Conservation (phyloP, 2,797 vertebrate genomes). For the Cyprinodon diabolis region DNA sequence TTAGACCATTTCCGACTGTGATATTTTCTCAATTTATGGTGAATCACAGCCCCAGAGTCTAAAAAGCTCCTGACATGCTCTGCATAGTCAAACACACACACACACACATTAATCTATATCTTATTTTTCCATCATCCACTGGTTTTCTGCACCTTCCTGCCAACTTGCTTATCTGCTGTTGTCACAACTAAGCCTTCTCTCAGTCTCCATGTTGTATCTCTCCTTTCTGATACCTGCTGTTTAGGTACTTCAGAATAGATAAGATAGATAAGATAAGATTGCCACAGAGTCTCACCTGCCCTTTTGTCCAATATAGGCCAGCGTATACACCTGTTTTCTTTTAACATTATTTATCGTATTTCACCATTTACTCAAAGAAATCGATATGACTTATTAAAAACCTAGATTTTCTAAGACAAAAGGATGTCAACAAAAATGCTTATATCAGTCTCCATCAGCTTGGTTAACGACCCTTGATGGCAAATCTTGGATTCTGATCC, state of each 20-base stretch:
- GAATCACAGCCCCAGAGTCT: conserved; percentile 29
- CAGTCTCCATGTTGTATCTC: conserved; percentile 51
- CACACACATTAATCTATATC: conserved; percentile 40
- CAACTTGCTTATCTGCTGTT: conserved; percentile 30
- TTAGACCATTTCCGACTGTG: conserved; percentile 36
- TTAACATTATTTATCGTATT: conserved; percentile 21
- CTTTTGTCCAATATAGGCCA: conserved; percentile 34
- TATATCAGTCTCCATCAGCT: not conserved
- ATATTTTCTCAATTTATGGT: conserved; percentile 55
- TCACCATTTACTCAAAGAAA: conserved; percentile 12
- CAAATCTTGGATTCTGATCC: not conserved
- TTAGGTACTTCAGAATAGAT: conserved; percentile 33
- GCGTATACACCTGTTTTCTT: conserved; percentile 51
- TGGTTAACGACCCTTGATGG: not conserved
- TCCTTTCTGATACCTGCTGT: conserved; percentile 42
- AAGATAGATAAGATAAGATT: conserved; percentile 33
- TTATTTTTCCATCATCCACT: too few relatives aligned
- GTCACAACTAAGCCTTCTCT: conserved; percentile 42
- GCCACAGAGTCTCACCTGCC: conserved; percentile 45
- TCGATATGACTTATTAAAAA: conserved; percentile 19
- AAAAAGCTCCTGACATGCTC: conserved; percentile 39
- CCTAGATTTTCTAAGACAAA: conserved; percentile 3
- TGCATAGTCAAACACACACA: conserved; percentile 29
- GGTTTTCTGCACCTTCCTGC: conserved; percentile 41
- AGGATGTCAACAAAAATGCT: conserved; percentile 10